Conservation (phyloP, 2,113 vertebrate species). For the Paracanthobrama guichenoti region DNA sequence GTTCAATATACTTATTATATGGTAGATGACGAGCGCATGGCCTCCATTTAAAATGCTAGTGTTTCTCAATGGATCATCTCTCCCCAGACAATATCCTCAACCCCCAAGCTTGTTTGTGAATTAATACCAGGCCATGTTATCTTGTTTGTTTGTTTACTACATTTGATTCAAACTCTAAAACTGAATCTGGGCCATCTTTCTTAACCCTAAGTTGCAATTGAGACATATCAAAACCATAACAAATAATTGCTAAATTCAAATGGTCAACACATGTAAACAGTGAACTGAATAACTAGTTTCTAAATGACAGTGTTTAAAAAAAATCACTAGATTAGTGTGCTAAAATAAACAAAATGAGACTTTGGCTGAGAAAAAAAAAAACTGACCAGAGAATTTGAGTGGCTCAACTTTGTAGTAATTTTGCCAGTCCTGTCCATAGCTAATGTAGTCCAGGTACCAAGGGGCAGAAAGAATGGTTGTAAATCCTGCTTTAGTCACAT, state of each 20-base stretch:
- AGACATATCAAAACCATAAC: background rate
- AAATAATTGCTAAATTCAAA: background rate
- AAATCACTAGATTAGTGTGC: background rate
- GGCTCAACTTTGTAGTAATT: conserved; percentile 88
- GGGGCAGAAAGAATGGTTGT: conserved; percentile 86
- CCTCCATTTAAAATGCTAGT: background rate
- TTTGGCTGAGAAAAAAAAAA: conserved; percentile 58
- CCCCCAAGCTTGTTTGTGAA: background rate
- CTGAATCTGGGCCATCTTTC: background rate
- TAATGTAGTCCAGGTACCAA: conserved; percentile 95
- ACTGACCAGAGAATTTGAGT: conserved; percentile 87
- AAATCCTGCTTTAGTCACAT: conserved; percentile 81
- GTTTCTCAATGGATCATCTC: background rate
- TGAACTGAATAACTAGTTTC: background rate
- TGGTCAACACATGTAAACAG: background rate
- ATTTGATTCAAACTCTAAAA: background rate
- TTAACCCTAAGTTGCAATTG: background rate
- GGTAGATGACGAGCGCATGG: background rate
- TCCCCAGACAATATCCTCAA: background rate
- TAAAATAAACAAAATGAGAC: conserved; percentile 15
- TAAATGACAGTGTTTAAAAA: background rate
- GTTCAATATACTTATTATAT: background rate
- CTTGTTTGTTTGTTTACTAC: background rate
- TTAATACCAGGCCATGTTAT: background rate
- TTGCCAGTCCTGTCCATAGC: conserved; percentile 91